phyloP scores from a whole-genome alignment of 2,113 vertebrate genomes.

The Pan paniscus region DNA sequence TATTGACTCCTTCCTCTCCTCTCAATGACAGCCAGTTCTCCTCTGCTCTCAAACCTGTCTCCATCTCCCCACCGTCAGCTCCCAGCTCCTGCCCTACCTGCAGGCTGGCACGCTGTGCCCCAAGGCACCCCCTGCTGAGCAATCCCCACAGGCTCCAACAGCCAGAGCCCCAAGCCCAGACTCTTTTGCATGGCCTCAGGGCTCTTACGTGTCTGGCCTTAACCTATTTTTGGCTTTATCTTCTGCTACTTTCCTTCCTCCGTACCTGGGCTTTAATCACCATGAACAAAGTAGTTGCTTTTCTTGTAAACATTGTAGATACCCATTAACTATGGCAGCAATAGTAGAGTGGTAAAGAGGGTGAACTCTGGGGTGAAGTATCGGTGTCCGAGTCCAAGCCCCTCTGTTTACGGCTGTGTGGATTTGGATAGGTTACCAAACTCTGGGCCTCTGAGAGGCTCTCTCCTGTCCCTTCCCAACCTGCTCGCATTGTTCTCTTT shows the following conservation, averaged over 20 bases:
- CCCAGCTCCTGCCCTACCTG: neutral
- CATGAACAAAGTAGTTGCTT: neutral
- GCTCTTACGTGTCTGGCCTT: neutral
- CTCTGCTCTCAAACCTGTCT: neutral
- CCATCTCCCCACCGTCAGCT: neutral
- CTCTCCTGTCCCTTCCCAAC: neutral
- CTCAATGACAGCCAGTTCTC: too few relatives aligned
- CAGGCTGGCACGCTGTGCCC: neutral
- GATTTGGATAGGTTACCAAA: neutral
- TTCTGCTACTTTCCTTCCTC: neutral
- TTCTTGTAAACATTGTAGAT: neutral
- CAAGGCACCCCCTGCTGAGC: too few relatives aligned
- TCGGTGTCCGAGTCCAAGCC: too few relatives aligned
- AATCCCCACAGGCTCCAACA: too few relatives aligned
- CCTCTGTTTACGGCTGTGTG: neutral
- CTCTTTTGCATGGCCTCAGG: accelerated
- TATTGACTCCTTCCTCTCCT: neutral
- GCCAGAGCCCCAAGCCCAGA: too few relatives aligned
- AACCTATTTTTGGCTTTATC: neutral
- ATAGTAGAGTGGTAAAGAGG: neutral
- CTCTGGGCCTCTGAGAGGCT: neutral
- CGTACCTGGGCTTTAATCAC: neutral
- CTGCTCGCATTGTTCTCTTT: too few relatives aligned
- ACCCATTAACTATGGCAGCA: accelerated
- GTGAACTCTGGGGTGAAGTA: too few relatives aligned